A percentile compares a stretch with the other conserved stretches of the same genome.
These are phyloP conservation scores for Nibea albiflora DNA, from an alignment of 2,113 vertebrate species.

Conservation along the genomic window DNA sequence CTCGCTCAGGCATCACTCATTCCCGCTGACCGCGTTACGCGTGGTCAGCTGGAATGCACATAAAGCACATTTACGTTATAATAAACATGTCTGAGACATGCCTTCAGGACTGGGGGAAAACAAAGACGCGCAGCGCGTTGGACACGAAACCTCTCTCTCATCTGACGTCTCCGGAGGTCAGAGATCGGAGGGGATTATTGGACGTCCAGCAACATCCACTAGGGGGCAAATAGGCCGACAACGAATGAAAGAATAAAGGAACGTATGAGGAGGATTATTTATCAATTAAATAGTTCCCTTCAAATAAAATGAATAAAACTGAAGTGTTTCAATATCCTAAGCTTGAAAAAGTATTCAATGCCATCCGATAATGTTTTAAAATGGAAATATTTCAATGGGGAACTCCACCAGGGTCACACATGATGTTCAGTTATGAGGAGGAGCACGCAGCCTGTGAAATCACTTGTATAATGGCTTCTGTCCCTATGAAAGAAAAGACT, in stretches of 20 bases:
- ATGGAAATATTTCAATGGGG: background rate
- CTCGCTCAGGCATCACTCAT: background rate
- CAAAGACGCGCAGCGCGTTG: background rate
- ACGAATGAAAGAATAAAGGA: background rate
- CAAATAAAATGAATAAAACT: background rate
- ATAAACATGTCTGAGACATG: constrained; percentile 17
- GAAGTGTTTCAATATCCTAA: background rate
- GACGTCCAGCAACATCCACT: constrained; percentile 6
- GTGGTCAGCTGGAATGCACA: constrained; percentile 19
- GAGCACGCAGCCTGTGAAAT: background rate
- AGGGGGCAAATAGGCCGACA: constrained; percentile 19
- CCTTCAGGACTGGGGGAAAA: background rate
- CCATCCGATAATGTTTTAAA: background rate
- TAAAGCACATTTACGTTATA: background rate
- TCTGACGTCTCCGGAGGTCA: background rate
- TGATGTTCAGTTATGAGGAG: background rate
- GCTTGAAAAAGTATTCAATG: background rate
- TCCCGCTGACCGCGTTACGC: background rate
- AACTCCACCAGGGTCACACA: background rate
- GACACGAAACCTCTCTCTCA: background rate
- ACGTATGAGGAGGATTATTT: background rate
- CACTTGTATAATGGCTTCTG: background rate
- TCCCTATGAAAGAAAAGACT: background rate
- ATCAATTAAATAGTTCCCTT: background rate
- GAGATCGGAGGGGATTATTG: background rate